Conservation (phyloP, 1,140 invertebrate species). For the Hyles vespertilio region DNA sequence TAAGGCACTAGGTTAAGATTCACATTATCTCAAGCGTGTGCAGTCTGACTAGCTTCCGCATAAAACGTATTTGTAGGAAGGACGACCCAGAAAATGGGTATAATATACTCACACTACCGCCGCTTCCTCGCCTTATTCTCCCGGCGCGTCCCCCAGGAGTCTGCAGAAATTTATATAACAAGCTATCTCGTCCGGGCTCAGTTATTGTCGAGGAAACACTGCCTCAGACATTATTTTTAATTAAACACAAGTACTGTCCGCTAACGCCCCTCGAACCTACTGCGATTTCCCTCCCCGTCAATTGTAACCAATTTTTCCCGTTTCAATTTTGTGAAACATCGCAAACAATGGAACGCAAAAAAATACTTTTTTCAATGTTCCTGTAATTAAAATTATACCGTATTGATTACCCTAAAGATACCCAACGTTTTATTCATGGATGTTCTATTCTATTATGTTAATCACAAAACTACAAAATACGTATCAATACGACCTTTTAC, state of each 20-base stretch:
- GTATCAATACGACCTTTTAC: no score
- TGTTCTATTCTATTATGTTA: no score
- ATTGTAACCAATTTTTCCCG: constrained; percentile 13
- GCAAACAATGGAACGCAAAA: constrained; percentile 11
- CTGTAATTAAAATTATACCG: background rate
- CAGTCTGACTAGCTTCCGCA: constrained; percentile 68
- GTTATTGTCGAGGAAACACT: constrained; percentile 70
- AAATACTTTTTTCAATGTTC: constrained; percentile 5
- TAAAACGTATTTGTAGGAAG: constrained; percentile 76
- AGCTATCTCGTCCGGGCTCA: constrained; percentile 68
- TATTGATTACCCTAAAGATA: no score
- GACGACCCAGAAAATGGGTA: constrained; percentile 76
- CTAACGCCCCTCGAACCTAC: constrained; percentile 37
- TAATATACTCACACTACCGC: constrained; percentile 74
- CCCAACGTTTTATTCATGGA: no score
- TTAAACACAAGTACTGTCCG: constrained; percentile 63
- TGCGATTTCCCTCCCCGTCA: constrained; percentile 29
- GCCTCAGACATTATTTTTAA: constrained; percentile 72
- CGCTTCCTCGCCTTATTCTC: constrained; percentile 65
- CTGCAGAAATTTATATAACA: constrained; percentile 74
- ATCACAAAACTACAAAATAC: no score
- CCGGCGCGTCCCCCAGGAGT: constrained; percentile 63
- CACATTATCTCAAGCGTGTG: constrained; percentile 23
- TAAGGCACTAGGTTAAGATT: constrained; percentile 34
- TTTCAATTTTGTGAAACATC: constrained; percentile 14